Conservation (phyloP, 2,113 vertebrate species). For the Thamnaconus septentrionalis region DNA sequence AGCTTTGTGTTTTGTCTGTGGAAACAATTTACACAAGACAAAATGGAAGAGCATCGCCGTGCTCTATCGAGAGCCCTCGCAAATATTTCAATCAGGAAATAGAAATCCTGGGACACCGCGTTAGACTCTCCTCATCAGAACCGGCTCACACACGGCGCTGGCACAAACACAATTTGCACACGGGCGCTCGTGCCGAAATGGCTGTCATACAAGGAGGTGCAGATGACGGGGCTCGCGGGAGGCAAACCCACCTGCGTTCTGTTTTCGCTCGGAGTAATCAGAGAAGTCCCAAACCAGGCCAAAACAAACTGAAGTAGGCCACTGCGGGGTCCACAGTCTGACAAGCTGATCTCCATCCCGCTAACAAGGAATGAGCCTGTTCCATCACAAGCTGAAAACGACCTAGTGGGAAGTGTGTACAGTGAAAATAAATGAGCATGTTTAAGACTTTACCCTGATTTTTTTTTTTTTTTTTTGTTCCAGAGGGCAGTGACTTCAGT, state of each 20-base stretch:
- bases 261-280: constrained; percentile 23
- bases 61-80: background rate
- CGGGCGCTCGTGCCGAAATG: constrained; percentile 17
- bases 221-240: constrained; percentile 65
- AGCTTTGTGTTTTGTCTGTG: too few species aligned
- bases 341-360: too few species aligned
- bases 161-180: constrained; percentile 10
- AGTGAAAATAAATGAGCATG: background rate
- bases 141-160: constrained; percentile 25
- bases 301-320: too few species aligned
- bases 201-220: constrained; percentile 53
- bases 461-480: too few species aligned
- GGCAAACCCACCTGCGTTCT: constrained; percentile 63
- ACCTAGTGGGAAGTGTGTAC: background rate
- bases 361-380: background rate
- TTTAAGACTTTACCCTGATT: background rate
- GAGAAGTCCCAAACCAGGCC: too few species aligned
- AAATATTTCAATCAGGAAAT: constrained; percentile 19
- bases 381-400: constrained; percentile 7
- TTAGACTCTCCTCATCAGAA: constrained; percentile 60
- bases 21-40: too few species aligned
- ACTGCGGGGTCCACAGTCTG: too few species aligned
- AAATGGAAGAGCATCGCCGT: too few species aligned
- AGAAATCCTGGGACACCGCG: constrained; percentile 52
- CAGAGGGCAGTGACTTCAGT: too few species aligned